Base-by-base conservation (phyloP, 2,113 vertebrate genomes). In the Sterrhoptilus dennistouni region DNA sequence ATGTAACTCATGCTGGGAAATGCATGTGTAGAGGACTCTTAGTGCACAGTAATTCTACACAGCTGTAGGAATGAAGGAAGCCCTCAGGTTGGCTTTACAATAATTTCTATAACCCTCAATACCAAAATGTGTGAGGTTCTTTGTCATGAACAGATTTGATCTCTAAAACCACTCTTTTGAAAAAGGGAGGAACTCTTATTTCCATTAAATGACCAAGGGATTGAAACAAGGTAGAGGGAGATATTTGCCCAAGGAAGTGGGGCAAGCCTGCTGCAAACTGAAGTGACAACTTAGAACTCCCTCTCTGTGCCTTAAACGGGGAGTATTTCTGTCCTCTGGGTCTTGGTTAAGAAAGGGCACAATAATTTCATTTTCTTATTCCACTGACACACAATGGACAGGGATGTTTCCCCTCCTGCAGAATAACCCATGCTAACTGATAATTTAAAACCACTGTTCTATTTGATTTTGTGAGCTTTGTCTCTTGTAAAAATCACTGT, bases 11-110 rank as follows among this genome's bases (percentile, higher is more conserved):
- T 42, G 10, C 53, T 14, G 10, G 29, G 78, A 72, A 83, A 82
- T 3, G 12, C 12, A 61, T 0, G 0, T 54, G 50, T 14, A 69
- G 54, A 69, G 50, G 36, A 45, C 59, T 65, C 44, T 14, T 6
- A 24, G 31, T 29, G 53, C 28, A 63, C 10, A 4, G 14, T 15
- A 21, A 22, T 71, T 78, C 33, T 52, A 22, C 0, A 4, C 14
- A 31, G 42, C 25, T 2, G 0, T 4, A 69, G 33, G 27, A 44
- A 50, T 18, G 83, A 90, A 80, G 66, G 27, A 78, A 88, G 19
- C 47, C 35, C 27, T 86, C 13, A 4, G 65, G n/a, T 4, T 66
- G 45, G 50, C n/a, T 81, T 71, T 68, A 44, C 16, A 69, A 5
- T 20, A 29, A 50, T 29, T 76, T 76, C 54, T 53, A 38, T 25